A percentile compares a stretch with the other conserved stretches of the same genome.
Evolutionary conservation across 2,888 invertebrate genomes (phyloP).

Genomic region (Chouioia cunea): DNA sequence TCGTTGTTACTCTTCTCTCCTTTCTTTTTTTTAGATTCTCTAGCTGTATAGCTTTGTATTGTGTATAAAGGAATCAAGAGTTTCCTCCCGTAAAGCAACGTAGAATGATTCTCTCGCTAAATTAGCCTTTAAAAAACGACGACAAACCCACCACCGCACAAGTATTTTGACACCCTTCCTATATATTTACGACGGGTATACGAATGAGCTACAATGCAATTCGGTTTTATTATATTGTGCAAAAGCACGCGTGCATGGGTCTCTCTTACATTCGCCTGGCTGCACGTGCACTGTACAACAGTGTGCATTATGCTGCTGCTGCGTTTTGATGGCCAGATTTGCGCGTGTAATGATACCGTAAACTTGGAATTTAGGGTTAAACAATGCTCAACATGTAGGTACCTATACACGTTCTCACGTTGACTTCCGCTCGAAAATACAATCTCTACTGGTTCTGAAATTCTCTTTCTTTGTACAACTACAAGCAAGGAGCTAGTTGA

Average conservation of each 20-base stretch:
- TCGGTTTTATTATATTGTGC: conserved; percentile 25
- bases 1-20: conserved; percentile 53
- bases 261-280: no score
- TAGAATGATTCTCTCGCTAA: conserved; percentile 56
- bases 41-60: conserved; percentile 36
- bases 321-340: neutral
- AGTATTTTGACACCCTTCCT: conserved; percentile 64
- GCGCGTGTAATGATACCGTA: neutral
- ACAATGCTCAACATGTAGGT: no score
- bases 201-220: conserved; percentile 29
- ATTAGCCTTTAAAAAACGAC: conserved; percentile 67
- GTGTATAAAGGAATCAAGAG: no score
- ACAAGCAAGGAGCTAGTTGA: no score
- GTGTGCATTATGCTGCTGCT: neutral
- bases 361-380: no score
- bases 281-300: neutral
- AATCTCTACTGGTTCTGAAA: no score
- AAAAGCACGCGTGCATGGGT: neutral
- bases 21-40: neutral
- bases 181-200: conserved; percentile 33
- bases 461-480: no score
- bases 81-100: no score
- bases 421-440: no score
- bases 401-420: no score
- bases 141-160: conserved; percentile 54